phyloP scores from a whole-genome alignment of 2,113 vertebrate genomes.

The Phalacrocorax carbo region DNA sequence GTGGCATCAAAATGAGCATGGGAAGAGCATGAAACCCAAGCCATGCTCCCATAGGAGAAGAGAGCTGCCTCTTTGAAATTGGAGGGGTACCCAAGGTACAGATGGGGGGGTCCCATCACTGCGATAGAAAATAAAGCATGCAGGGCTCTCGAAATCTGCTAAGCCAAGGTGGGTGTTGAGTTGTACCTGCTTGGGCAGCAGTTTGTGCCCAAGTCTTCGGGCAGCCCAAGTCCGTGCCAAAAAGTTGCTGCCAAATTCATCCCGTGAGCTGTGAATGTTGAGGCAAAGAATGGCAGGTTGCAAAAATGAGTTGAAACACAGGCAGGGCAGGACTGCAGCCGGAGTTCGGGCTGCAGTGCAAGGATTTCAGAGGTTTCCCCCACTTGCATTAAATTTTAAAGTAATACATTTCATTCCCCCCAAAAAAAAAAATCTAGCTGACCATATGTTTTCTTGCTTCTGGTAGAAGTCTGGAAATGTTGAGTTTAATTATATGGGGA shows the following conservation, averaged over 20 bases:
- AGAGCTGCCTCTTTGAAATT: neutral
- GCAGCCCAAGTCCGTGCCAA: rapidly evolving
- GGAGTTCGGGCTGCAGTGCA: neutral
- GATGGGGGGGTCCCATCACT: neutral
- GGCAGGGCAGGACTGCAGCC: neutral
- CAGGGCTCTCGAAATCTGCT: neutral
- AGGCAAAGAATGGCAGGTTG: neutral
- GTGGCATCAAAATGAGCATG: neutral
- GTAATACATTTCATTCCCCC: neutral
- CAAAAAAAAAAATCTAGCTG: too few relatives aligned
- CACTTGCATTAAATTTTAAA: neutral
- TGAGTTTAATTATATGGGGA: neutral
- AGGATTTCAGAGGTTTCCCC: neutral
- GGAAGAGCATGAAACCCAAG: neutral
- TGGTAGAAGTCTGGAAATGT: neutral
- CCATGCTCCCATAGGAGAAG: rapidly evolving
- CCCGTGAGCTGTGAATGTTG: rapidly evolving
- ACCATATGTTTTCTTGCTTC: neutral
- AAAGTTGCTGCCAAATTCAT: neutral
- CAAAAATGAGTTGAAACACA: neutral
- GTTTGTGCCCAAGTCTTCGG: neutral
- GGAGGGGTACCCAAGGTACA: neutral
- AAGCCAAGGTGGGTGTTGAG: neutral
- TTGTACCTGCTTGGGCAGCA: neutral
- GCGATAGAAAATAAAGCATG: neutral